Base-by-base conservation (phyloP, 1,140 invertebrate genomes). In the Bombyx mandarina region DNA sequence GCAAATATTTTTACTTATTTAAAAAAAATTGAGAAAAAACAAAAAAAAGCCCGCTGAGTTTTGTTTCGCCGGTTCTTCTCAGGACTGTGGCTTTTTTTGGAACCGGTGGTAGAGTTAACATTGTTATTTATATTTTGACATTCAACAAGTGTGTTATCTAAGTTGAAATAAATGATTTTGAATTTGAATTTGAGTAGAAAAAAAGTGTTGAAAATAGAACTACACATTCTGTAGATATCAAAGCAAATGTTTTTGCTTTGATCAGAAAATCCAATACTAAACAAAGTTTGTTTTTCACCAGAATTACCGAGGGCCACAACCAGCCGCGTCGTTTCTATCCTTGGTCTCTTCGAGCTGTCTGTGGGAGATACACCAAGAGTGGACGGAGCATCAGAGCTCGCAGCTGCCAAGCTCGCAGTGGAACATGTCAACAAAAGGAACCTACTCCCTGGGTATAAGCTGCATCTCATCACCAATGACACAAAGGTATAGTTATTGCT, bases 271-370 rank as follows among this genome's bases (percentile, higher is more conserved):
- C 12, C 45, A 47, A 47, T 47, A 4, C 12, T 47, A 1, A 7
- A 47, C 0, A 1, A 10, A 12, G 45, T 47, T 47, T 47, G 45
- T 47, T 8, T 47, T 47, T 47, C 45, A 46, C 8, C 67, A 83
- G 80, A 66, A 50, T 49, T 69, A 2, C 54, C 60, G 35, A 71
- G 62, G 60, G 57, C 58, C 51, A 66, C 50, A 1, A 62, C 69
- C 7, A 77, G 62, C 51, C 67, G 76, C 0, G 74, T 76, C 54
- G 88, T 92, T 4, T 90, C 91, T 3, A 89, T 93, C 54, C 86
- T 94, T 63, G 94, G 94, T 5, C 89, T 96, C 6, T 95, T 95
- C 75, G 94, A 95, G 86, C 79, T 95, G 69, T 91, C 89, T 42
- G 92, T 92, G 0, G 89, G 90, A 0, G 86, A 88, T 1, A 26